Evolutionary conservation across 2,113 vertebrate genomes (phyloP), one percentile per base, ranked within the genome.

Genomic region (Xenus cinereus): DNA sequence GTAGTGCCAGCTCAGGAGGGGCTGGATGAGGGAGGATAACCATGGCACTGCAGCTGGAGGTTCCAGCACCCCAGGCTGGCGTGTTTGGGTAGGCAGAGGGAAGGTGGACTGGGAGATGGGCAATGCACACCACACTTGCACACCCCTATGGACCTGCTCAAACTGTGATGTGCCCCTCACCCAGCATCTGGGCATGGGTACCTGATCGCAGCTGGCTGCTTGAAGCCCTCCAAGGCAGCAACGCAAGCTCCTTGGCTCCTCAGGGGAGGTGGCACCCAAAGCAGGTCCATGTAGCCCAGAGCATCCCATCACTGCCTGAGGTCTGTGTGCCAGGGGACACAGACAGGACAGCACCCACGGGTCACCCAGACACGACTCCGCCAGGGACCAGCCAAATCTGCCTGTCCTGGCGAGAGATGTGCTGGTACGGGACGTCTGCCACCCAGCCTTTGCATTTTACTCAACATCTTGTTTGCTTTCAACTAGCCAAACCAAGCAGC

Each of bases 241-340:
- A 9, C 3, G 0, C 12, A 35, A 24, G 32, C 2, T 1, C 63
- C 17, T 60, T 28, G 35, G 24, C 20, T 89, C 32, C 20, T 51
- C 12, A 3, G 45, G 51, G 57, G 20, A 37, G 78, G 56, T 12
- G 64, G 45, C 59, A 53, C 24, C 33, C 3, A 4, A 8, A 45
- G 16, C 24, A 16, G 0, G 1, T 20, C 20, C 24, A 9, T 1
- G 2, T 11, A 80, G 35, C 32, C 43, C 8, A 1, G 22, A 68
- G 63, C 59, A 37, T 46, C 64, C 63, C 50, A 17, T 45, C 63
- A 9, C 24, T 21, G 3, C 28, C 8, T 0, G 35, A 33, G 69
- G 37, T 45, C 56, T 48, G 48, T 30, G n/a, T 54, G 75, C 57
- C 5, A 1, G 50, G 78, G 68, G 37, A 39, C 79, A 28, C 17